A percentile compares a stretch with the other conserved stretches of the same genome.
These are phyloP conservation scores for Scylla paramamosain DNA, from an alignment of 1,140 invertebrate species.

Conservation along the genomic window DNA sequence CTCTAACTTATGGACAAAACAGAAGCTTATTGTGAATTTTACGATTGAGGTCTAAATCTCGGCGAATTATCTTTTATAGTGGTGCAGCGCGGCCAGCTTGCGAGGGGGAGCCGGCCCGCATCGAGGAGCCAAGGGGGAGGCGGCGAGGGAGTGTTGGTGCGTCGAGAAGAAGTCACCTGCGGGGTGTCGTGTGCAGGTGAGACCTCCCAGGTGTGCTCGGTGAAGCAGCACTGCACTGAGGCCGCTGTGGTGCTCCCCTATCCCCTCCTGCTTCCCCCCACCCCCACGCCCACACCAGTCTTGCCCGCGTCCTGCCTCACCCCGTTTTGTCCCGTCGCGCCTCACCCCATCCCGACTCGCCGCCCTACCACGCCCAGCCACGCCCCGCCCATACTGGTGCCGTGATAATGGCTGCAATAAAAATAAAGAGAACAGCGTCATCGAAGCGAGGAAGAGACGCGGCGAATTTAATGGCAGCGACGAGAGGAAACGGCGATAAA, in stretches of 20 bases:
- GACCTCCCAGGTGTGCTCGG: neutral
- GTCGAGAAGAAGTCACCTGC: neutral
- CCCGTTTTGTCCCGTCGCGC: too few species aligned
- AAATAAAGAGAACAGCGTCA: neutral
- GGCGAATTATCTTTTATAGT: neutral
- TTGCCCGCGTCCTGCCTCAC: too few species aligned
- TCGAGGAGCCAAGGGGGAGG: too few species aligned
- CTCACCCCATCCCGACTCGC: too few species aligned
- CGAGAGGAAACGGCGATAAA: neutral
- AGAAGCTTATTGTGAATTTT: conserved; percentile 9
- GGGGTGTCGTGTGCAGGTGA: neutral
- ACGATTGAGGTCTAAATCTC: neutral
- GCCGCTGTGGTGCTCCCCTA: neutral
- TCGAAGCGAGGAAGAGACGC: neutral
- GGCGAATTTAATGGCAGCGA: neutral
- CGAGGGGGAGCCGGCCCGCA: neutral
- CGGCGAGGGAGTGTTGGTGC: neutral
- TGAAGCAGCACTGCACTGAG: neutral
- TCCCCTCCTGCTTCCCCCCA: neutral
- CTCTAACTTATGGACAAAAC: neutral
- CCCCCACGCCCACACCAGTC: neutral
- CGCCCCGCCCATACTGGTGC: neutral
- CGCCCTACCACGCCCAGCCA: neutral
- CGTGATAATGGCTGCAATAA: neutral
- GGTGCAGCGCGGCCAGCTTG: neutral